Percentiles rank a stretch among this genome's conserved stretches.
Evolutionary conservation across 92 coral and sea anemone genomes (phyloP).

Genomic region (Zoanthus solanderi): DNA sequence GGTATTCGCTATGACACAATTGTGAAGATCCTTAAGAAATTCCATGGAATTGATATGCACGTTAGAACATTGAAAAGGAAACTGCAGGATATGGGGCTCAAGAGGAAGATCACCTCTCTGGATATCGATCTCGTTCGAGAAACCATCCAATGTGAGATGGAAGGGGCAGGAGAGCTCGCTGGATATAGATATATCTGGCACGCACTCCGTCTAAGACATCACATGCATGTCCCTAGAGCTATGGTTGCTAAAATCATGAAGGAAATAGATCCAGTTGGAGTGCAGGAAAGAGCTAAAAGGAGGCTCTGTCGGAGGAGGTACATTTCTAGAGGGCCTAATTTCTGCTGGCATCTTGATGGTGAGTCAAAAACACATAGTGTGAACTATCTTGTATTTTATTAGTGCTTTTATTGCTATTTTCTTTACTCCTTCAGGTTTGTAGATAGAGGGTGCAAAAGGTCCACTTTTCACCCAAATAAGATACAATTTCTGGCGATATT

Average conservation of each 20-base stretch:
- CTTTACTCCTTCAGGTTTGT: not conserved
- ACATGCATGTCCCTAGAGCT: conserved; percentile 43
- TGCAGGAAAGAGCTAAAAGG: conserved; percentile 5
- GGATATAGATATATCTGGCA: conserved; percentile 48
- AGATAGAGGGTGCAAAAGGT: not conserved
- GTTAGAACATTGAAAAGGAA: conserved; percentile 30
- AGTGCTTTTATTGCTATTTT: not conserved
- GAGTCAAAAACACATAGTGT: not conserved
- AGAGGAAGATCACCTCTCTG: conserved; percentile 10
- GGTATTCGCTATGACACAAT: conserved; percentile 28
- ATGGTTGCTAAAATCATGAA: conserved; percentile 31
- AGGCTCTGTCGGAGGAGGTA: not conserved
- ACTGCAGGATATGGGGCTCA: conserved; percentile 27
- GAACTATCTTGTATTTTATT: not conserved
- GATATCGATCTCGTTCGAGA: conserved; percentile 12
- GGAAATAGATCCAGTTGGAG: conserved; percentile 47
- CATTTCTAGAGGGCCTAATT: conserved; percentile 7
- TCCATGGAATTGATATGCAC: conserved; percentile 35
- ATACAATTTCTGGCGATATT: not conserved
- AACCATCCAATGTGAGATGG: conserved; percentile 26
- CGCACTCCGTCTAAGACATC: conserved; percentile 36
- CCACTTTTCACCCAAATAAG: not conserved
- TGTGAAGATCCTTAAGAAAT: conserved; percentile 22
- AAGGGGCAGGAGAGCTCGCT: conserved; percentile 49
- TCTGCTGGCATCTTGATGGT: conserved; percentile 8